phyloP scores from a whole-genome alignment of 2,888 invertebrate genomes.

The Pelosia muscerda region DNA sequence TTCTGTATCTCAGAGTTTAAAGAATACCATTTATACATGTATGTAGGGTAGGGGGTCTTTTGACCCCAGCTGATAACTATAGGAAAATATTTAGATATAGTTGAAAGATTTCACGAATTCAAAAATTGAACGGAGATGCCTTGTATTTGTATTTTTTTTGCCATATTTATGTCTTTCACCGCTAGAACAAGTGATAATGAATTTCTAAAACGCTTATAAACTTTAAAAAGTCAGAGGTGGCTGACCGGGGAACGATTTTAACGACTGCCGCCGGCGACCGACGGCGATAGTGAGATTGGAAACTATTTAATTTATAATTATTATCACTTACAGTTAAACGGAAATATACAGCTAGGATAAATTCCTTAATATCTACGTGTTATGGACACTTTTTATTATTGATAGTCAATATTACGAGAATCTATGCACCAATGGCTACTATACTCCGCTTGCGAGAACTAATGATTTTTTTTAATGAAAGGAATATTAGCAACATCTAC shows the following conservation, averaged over 20 bases:
- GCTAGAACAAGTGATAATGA: background rate
- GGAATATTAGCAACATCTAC: no score
- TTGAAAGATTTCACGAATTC: no score
- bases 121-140: background rate
- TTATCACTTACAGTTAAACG: background rate
- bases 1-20: no score
- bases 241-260: background rate
- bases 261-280: background rate
- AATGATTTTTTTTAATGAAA: no score
- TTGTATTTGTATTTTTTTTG: background rate
- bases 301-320: background rate
- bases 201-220: slow-evolving; percentile 1
- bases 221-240: background rate
- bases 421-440: no score
- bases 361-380: background rate
- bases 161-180: background rate
- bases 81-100: no score
- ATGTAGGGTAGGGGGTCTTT: no score
- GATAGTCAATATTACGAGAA: no score
- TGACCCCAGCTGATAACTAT: no score
- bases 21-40: no score
- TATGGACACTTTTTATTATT: background rate
- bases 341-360: background rate
- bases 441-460: no score
- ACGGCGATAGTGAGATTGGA: background rate